These are phyloP conservation scores for Myotis planiceps DNA, from an alignment of 2,797 vertebrate genomes.

Conservation along the genomic window DNA sequence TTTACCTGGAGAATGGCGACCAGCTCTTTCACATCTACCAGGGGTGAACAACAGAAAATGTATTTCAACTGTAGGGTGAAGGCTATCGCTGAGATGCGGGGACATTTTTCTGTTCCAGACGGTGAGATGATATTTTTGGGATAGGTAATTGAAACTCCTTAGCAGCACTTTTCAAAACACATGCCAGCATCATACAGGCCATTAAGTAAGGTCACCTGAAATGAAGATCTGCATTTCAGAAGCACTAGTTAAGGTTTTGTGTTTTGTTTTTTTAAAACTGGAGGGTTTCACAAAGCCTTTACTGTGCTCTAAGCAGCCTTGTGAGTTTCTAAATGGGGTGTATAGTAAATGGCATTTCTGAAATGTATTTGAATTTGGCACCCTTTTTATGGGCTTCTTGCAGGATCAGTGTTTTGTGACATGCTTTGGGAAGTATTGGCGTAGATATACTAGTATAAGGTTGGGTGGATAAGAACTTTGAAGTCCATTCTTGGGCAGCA, in stretches of 20 bases:
- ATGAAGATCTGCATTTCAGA: slow-evolving; percentile 11
- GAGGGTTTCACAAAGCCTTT: background rate
- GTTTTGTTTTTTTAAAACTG: background rate
- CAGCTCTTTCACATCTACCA: background rate
- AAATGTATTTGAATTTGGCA: background rate
- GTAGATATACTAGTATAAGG: background rate
- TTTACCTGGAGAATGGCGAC: background rate
- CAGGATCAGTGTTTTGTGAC: background rate
- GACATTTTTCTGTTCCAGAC: background rate
- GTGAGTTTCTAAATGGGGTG: background rate
- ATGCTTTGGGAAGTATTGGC: background rate
- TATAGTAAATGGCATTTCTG: background rate
- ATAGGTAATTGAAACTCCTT: background rate
- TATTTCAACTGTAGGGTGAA: background rate
- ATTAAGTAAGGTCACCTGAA: background rate
- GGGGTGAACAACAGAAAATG: background rate
- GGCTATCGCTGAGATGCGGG: background rate
- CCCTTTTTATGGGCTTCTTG: background rate
- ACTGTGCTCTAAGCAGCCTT: background rate
- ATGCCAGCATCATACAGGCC: background rate
- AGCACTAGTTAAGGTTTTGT: background rate
- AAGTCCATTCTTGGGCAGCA: background rate
- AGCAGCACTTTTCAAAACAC: background rate
- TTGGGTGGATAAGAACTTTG: background rate
- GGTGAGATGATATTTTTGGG: background rate